phyloP scores from a whole-genome alignment of 2,888 invertebrate genomes.

The Volucella bombylans region DNA sequence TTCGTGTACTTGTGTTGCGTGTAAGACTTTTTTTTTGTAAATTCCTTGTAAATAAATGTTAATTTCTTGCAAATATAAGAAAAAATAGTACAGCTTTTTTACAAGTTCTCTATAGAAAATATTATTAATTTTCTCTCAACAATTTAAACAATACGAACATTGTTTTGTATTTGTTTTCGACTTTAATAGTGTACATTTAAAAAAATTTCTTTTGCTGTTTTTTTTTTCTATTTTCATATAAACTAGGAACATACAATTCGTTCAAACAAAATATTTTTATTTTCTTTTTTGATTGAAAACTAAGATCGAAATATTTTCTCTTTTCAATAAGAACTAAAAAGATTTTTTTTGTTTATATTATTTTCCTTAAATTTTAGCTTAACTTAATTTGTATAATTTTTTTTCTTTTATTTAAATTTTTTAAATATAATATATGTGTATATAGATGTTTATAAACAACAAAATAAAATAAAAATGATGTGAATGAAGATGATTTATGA shows the following conservation, averaged over 20 bases:
- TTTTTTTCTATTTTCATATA: constrained; percentile 46
- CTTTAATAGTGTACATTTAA: constrained; percentile 38
- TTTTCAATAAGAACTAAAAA: constrained; percentile 45
- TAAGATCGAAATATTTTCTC: constrained; percentile 48
- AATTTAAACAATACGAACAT: constrained; percentile 42
- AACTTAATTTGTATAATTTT: constrained; percentile 63
- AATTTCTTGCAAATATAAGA: constrained; percentile 44
- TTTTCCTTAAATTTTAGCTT: constrained; percentile 54
- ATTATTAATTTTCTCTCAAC: constrained; percentile 30
- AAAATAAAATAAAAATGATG: constrained; percentile 52
- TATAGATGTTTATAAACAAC: constrained; percentile 57
- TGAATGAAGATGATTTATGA: constrained; percentile 53
- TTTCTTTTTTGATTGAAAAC: constrained; percentile 29
- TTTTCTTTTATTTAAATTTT: constrained; percentile 22
- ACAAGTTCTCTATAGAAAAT: constrained; percentile 24
- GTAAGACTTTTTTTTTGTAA: constrained; percentile 3
- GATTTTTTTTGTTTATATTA: constrained; percentile 18
- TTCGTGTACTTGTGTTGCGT: constrained; percentile 44
- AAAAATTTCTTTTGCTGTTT: constrained; percentile 20
- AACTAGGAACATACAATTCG: constrained; percentile 67
- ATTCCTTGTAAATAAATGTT: constrained; percentile 53
- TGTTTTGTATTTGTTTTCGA: constrained; percentile 7
- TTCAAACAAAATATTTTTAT: constrained; percentile 50
- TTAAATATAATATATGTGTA: constrained; percentile 48
- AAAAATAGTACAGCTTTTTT: constrained; percentile 43